Conservation (phyloP, 2,113 vertebrate species). For the Osmerus eperlanus region DNA sequence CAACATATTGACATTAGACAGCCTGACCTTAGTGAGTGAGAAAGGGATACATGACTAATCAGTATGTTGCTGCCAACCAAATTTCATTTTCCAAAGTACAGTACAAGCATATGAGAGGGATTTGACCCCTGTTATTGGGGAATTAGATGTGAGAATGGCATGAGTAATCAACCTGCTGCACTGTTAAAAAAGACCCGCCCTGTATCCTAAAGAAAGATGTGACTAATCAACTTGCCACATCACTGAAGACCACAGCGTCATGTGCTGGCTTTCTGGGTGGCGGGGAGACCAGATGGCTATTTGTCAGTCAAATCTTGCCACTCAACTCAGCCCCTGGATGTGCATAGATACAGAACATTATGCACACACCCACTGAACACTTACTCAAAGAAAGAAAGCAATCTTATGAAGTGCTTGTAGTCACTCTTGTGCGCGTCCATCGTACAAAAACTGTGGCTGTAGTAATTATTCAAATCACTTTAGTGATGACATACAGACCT, state of each 20-base stretch:
- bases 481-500: too few species aligned
- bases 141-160: neutral
- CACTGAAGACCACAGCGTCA: conserved; percentile 33
- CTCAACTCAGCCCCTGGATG: conserved; percentile 13
- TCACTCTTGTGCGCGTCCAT: too few species aligned
- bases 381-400: too few species aligned
- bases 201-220: neutral
- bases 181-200: neutral
- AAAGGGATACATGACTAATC: neutral
- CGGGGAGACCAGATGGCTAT: conserved; percentile 48
- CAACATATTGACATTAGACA: too few species aligned
- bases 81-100: too few species aligned
- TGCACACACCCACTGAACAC: too few species aligned
- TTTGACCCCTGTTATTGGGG: neutral
- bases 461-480: too few species aligned
- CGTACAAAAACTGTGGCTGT: too few species aligned
- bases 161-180: neutral
- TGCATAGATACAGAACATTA: too few species aligned
- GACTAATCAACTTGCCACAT: neutral
- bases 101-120: too few species aligned
- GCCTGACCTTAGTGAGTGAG: neutral
- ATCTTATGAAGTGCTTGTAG: too few species aligned
- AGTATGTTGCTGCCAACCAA: neutral
- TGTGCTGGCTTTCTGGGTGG: conserved; percentile 37
- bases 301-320: conserved; percentile 40